These are phyloP conservation scores for Brevimyrus niger DNA, from an alignment of 2,113 vertebrate genomes.

Conservation along the genomic window DNA sequence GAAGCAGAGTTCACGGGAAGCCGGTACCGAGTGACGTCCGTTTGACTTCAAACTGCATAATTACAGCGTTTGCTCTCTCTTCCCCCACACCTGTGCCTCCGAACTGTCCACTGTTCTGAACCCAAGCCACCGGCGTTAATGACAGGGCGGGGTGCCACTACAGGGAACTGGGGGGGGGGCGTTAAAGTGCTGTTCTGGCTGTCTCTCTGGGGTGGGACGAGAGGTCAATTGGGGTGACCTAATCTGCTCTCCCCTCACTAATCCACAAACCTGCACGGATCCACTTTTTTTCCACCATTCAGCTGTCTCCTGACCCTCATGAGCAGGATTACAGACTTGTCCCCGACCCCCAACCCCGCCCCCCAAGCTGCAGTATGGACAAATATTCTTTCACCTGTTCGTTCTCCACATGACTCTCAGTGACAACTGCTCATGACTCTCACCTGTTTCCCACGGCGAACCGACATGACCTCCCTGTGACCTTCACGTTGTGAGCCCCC, in stretches of 20 bases:
- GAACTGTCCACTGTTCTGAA: conserved; percentile 2
- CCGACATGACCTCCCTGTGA: conserved; percentile 32
- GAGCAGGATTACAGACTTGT: conserved; percentile 41
- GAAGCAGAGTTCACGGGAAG: background rate
- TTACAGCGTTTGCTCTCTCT: background rate
- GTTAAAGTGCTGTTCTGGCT: conserved; percentile 1
- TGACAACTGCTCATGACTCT: conserved; percentile 47
- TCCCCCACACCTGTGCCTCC: background rate
- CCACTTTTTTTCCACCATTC: conserved; percentile 35
- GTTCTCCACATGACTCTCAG: conserved; percentile 38
- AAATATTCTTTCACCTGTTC: conserved; percentile 55
- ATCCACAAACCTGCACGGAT: conserved; percentile 41
- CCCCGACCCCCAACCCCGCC: background rate
- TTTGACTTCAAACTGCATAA: background rate
- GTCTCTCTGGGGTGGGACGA: background rate
- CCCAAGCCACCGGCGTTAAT: conserved; percentile 32
- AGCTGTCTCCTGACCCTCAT: conserved; percentile 38
- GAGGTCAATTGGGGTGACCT: conserved; percentile 1
- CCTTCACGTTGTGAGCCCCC: background rate
- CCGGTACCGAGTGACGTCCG: no score
- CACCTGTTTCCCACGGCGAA: conserved; percentile 35
- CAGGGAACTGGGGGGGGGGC: background rate
- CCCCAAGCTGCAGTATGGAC: conserved; percentile 12
- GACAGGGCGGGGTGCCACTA: conserved; percentile 13
- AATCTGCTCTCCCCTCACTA: conserved; percentile 29